These are phyloP conservation scores for Punctoribates punctum DNA, from an alignment of 2,888 invertebrate genomes.

Conservation along the genomic window DNA sequence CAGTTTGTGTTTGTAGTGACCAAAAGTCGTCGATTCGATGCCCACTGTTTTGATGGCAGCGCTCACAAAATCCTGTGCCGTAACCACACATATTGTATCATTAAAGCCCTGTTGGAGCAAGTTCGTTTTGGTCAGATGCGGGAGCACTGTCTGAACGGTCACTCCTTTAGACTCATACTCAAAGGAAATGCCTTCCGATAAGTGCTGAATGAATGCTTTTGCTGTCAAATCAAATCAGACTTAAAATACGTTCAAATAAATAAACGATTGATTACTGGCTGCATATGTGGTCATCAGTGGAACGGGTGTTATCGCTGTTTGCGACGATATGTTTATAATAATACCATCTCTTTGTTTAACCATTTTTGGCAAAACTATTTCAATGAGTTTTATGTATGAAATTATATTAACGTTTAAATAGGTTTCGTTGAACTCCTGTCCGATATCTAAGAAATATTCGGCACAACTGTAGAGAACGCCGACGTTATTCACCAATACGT, in stretches of 20 bases:
- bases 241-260: neutral
- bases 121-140: conserved; percentile 8
- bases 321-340: conserved; percentile 30
- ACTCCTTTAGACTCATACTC: conserved; percentile 17
- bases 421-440: neutral
- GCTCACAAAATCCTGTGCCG: neutral
- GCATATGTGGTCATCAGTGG: conserved; percentile 34
- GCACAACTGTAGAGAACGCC: neutral
- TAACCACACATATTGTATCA: neutral
- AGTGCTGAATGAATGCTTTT: conserved; percentile 5
- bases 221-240: neutral
- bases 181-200: conserved; percentile 21
- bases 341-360: conserved; percentile 6
- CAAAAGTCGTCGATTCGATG: conserved; percentile 22
- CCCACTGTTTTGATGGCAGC: conserved; percentile 18
- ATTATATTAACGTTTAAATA: neutral
- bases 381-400: neutral
- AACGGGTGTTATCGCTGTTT: neutral
- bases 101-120: neutral
- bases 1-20: conserved; percentile 37
- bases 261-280: conserved; percentile 23
- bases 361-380: conserved; percentile 35
- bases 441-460: neutral
- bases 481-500: conserved; percentile 19
- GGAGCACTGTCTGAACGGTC: conserved; percentile 31